A percentile compares a stretch with the other conserved stretches of the same genome.
Conservation (phyloP, 35 echinoderm and acorn worm species). For the Heliocidaris erythrogramma region DNA sequence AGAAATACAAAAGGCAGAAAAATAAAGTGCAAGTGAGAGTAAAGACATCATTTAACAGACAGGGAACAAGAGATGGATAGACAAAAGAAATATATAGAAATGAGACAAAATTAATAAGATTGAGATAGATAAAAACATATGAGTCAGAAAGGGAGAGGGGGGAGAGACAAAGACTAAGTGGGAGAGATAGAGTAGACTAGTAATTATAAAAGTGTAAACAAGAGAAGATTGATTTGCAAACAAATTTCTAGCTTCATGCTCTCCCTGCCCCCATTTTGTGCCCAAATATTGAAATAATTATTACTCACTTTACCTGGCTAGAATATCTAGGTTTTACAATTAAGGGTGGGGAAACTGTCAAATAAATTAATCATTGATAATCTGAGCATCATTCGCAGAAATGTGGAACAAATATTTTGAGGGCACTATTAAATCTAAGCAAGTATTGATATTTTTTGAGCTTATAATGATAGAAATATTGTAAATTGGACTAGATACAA, state of each 20-base stretch:
- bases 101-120: neutral
- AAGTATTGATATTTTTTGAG: too few species aligned
- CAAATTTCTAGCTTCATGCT: neutral
- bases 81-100: neutral
- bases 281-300: slow-evolving; percentile 5
- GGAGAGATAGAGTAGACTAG: neutral
- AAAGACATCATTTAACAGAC: neutral
- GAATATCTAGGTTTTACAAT: neutral
- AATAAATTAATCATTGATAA: neutral
- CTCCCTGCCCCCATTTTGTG: neutral
- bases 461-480: too few species aligned
- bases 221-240: neutral
- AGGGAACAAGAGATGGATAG: neutral
- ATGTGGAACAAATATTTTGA: neutral
- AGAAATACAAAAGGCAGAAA: neutral
- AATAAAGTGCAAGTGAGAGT: neutral
- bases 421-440: neutral
- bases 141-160: neutral
- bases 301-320: neutral
- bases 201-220: neutral
- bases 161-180: neutral
- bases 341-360: neutral
- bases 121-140: neutral
- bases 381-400: neutral
- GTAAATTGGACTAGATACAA: too few species aligned